Evolutionary conservation across 2,113 vertebrate species (phyloP).

Genomic region (Hyperopisus bebe): DNA sequence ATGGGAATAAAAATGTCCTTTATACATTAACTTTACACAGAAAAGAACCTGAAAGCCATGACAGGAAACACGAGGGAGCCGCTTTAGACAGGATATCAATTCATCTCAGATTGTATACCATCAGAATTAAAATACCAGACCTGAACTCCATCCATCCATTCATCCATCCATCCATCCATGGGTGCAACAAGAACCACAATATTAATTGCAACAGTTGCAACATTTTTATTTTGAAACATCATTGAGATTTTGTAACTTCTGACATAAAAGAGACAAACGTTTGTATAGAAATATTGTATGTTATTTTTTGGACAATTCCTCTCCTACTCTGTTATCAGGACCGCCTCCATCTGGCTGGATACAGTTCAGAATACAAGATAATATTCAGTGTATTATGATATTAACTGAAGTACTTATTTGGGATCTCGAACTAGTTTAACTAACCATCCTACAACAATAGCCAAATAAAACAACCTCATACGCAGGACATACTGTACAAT

Average conservation of each 20-base stretch:
- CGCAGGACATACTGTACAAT: background rate
- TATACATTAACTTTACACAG: background rate
- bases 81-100: background rate
- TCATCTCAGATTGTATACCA: background rate
- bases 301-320: background rate
- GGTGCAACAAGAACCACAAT: background rate
- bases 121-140: background rate
- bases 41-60: background rate
- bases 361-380: background rate
- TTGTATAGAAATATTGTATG: background rate
- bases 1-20: background rate
- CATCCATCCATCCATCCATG: background rate
- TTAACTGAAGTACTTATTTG: background rate
- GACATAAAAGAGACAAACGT: background rate
- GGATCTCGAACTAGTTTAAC: background rate
- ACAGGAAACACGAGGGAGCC: background rate
- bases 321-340: background rate
- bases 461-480: background rate
- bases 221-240: background rate
- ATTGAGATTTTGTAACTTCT: background rate
- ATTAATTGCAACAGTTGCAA: background rate
- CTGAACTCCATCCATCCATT: background rate
- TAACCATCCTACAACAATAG: background rate
- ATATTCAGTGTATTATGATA: background rate
- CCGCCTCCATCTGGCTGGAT: background rate